Evolutionary conservation across 2,797 vertebrate genomes (phyloP), one percentile per base, ranked within the genome.

Genomic region (Nyctalus aviator): DNA sequence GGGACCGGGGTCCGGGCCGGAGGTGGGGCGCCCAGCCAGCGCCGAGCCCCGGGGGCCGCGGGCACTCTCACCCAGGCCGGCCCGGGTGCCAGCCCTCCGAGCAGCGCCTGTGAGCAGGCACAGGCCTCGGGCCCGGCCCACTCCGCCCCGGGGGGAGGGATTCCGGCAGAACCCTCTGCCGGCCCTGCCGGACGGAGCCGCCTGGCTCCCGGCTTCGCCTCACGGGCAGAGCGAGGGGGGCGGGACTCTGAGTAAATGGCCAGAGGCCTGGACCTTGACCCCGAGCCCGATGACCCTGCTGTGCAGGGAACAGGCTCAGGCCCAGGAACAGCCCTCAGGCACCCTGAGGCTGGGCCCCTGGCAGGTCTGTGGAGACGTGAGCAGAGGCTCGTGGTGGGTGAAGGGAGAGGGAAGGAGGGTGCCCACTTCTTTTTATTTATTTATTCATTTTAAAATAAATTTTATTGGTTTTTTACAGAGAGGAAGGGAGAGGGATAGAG

Each of bases 261-360:
- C 23, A 9, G 9, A 18, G 20, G 25, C 23, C 77, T 12, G 50
- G 23, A 10, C 44, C 2, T 57, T 20, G 32, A n/a, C 10, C 48
- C 2, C 5, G 0, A 1, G 11, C 4, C 27, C 9, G 0, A 2
- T 0, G 11, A 11, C 41, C 30, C 68, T 59, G 62, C 10, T 20
- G 21, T n/a, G 37, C 35, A 7, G 48, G 35, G 59, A 25, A 55
- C 25, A 25, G 62, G 1, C 14, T 35, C 30, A 50, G 46, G 35
- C 53, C 53, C 35, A 14, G 68, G n/a, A 66, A 46, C 5, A 37
- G 50, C 32, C 8, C 10, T 3, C 8, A 1, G 73, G 37, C 27
- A 1, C 41, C n/a, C 59, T 21, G 53, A 48, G 81, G 41, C 68
- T 55, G 13, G 48, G 5, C 8, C 5, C 6, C 76, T 32, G 78